These are phyloP conservation scores for Antrozous pallidus DNA, from an alignment of 2,797 vertebrate species.

Conservation along the genomic window DNA sequence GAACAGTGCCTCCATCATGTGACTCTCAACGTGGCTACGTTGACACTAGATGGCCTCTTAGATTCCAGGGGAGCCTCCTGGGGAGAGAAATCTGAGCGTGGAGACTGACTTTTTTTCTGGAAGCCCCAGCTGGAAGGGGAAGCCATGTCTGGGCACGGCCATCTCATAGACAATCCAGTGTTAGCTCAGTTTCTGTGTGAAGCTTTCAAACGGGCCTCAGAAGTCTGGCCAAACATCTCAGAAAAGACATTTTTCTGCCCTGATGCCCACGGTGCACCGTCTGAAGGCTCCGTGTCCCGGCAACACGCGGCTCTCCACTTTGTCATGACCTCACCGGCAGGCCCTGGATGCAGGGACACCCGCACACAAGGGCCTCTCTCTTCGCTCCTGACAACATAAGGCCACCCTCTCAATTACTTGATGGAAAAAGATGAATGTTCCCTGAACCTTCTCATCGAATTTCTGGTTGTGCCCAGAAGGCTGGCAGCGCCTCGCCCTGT, in stretches of 20 bases:
- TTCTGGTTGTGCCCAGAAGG: constrained; percentile 19
- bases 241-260: constrained; percentile 18
- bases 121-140: constrained; percentile 32
- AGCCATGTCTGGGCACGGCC: constrained; percentile 26
- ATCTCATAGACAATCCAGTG: constrained; percentile 26
- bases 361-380: constrained; percentile 49
- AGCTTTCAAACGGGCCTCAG: background rate
- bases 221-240: constrained; percentile 39
- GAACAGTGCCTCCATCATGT: constrained; percentile 62
- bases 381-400: background rate
- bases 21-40: background rate
- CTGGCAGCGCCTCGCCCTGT: background rate
- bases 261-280: background rate
- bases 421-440: constrained; percentile 53
- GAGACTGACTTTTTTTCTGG: constrained; percentile 21
- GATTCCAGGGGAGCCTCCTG: constrained; percentile 46
- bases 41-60: constrained; percentile 32
- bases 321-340: background rate
- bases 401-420: background rate
- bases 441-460: constrained; percentile 31
- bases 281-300: background rate
- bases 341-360: background rate
- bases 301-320: background rate
- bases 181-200: constrained; percentile 38
- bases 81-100: constrained; percentile 51